Conservation (phyloP, 1,140 invertebrate genomes). For the Drosophila tsacasi region DNA sequence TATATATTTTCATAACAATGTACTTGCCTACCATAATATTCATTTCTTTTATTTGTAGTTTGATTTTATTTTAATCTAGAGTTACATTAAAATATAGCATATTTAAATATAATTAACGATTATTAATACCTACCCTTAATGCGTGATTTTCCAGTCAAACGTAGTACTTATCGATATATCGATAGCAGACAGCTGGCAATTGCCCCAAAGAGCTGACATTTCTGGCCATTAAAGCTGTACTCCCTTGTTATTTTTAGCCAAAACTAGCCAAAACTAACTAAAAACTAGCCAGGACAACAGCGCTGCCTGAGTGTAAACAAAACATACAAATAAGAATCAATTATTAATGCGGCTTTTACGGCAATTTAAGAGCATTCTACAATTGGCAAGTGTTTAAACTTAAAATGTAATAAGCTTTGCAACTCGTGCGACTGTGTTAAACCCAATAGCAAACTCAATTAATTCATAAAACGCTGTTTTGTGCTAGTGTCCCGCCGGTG, state of each 20-base stretch:
- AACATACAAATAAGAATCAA: neutral
- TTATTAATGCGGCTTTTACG: slow-evolving; percentile 34
- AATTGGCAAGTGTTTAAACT: slow-evolving; percentile 19
- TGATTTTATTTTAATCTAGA: neutral
- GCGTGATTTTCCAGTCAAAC: neutral
- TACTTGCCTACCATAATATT: too few relatives aligned
- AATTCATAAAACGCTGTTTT: neutral
- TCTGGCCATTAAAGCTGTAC: neutral
- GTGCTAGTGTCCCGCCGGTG: neutral
- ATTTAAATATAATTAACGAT: too few relatives aligned
- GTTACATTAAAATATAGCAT: too few relatives aligned
- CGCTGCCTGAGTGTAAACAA: neutral
- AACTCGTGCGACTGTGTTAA: neutral
- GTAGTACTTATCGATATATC: slow-evolving; percentile 1
- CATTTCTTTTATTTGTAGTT: too few relatives aligned
- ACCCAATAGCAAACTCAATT: neutral
- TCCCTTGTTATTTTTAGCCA: neutral
- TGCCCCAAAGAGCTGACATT: too few relatives aligned
- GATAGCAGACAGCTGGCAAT: neutral
- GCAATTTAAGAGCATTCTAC: slow-evolving; percentile 10
- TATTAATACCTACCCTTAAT: slow-evolving; percentile 1
- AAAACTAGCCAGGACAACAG: neutral
- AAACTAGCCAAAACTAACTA: neutral
- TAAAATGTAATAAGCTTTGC: neutral
- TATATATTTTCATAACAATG: too few relatives aligned